phyloP scores from a whole-genome alignment of 2,888 invertebrate genomes.

The Desoria tigrina region DNA sequence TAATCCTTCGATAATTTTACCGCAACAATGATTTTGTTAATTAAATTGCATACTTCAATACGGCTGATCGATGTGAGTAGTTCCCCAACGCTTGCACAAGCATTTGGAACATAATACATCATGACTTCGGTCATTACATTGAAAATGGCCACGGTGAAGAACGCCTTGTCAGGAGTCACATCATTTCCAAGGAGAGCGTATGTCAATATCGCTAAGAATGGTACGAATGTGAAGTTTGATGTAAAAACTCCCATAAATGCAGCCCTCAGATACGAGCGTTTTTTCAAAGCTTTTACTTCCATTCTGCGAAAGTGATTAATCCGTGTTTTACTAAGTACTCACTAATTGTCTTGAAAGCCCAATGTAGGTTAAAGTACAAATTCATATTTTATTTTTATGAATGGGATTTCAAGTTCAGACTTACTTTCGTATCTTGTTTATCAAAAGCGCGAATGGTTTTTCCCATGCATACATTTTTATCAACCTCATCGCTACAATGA shows the following conservation, averaged over 20 bases:
- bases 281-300: constrained; percentile 69
- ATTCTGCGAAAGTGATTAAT: constrained; percentile 60
- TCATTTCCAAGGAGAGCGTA: constrained; percentile 61
- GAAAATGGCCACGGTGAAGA: constrained; percentile 52
- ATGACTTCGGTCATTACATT: constrained; percentile 80
- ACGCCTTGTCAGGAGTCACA: constrained; percentile 67
- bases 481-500: constrained; percentile 31
- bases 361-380: too few relatives aligned
- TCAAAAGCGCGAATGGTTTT: constrained; percentile 22
- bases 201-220: constrained; percentile 76
- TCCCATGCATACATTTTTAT: constrained; percentile 41
- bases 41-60: constrained; percentile 61
- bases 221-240: constrained; percentile 75
- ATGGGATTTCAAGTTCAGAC: not conserved
- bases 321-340: constrained; percentile 9
- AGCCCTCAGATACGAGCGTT: constrained; percentile 69
- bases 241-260: constrained; percentile 67
- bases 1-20: not conserved
- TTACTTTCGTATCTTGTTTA: constrained; percentile 19
- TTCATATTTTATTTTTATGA: not conserved
- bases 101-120: constrained; percentile 70
- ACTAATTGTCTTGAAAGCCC: not conserved
- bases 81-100: constrained; percentile 78
- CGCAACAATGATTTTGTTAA: not conserved
- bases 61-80: constrained; percentile 73